phyloP scores from a whole-genome alignment of 2,113 vertebrate genomes.

The Hypomesus transpacificus region DNA sequence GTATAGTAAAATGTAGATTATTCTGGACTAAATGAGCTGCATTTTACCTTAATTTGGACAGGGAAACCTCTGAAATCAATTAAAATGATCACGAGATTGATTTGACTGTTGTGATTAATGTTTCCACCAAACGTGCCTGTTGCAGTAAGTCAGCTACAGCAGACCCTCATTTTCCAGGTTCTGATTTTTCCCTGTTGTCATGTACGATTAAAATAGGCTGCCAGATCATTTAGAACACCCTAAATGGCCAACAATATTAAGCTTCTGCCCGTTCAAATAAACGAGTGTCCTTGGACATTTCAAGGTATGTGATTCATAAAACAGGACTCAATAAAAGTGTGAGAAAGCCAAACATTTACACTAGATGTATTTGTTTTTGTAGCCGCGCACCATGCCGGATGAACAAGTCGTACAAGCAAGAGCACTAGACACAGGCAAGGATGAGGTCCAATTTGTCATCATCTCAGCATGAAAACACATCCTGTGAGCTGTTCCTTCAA shows the following conservation, averaged over 20 bases:
- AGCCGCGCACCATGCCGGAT: background rate
- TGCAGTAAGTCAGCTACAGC: conserved; percentile 35
- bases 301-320: conserved; percentile 9
- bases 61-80: conserved; percentile 32
- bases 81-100: conserved; percentile 43
- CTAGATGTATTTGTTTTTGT: conserved; percentile 1
- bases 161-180: conserved; percentile 29
- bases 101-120: conserved; percentile 64
- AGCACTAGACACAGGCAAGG: conserved; percentile 24
- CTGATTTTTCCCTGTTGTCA: conserved; percentile 19
- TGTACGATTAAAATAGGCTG: background rate
- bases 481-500: conserved; percentile 29
- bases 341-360: conserved; percentile 15
- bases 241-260: conserved; percentile 27
- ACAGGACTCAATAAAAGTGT: conserved; percentile 15
- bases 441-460: conserved; percentile 44
- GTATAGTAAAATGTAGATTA: too few relatives aligned
- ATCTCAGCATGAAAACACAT: conserved; percentile 23
- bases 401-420: conserved; percentile 1
- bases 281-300: conserved; percentile 15
- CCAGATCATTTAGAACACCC: conserved; percentile 15
- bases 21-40: conserved; percentile 2
- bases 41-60: conserved; percentile 20
- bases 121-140: conserved; percentile 29
- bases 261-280: conserved; percentile 32